These are phyloP conservation scores for Dallia pectoralis DNA, from an alignment of 2,797 vertebrate genomes.

Conservation along the genomic window DNA sequence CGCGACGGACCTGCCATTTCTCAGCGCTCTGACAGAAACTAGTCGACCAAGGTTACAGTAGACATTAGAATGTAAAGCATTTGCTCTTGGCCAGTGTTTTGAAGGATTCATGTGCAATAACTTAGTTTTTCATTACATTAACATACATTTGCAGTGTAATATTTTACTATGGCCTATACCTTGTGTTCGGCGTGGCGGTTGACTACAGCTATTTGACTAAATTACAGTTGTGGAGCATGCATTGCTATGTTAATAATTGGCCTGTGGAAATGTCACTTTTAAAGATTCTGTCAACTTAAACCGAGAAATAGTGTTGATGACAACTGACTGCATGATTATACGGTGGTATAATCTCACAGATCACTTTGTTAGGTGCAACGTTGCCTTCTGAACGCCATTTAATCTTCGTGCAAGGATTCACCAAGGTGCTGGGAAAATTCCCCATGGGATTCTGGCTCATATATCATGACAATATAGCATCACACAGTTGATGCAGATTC, in stretches of 20 bases:
- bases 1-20: slow-evolving; percentile 41
- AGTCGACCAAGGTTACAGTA: slow-evolving; percentile 65
- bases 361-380: too few species aligned
- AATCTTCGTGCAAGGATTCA: too few species aligned
- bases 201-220: slow-evolving; percentile 60
- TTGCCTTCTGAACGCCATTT: too few species aligned
- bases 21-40: slow-evolving; percentile 48
- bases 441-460: too few species aligned
- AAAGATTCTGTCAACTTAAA: too few species aligned
- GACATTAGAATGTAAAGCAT: slow-evolving; percentile 56
- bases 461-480: too few species aligned
- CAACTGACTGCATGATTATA: too few species aligned
- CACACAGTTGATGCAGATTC: too few species aligned
- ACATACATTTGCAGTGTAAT: slow-evolving; percentile 68
- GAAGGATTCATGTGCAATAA: slow-evolving; percentile 61
- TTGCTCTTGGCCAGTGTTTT: slow-evolving; percentile 40
- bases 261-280: too few species aligned
- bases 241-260: not conserved
- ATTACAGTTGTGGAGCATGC: slow-evolving; percentile 57
- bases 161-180: slow-evolving; percentile 56
- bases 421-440: too few species aligned
- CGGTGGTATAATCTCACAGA: too few species aligned
- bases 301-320: too few species aligned
- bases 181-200: slow-evolving; percentile 63
- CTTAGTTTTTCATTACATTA: slow-evolving; percentile 67